A percentile compares a stretch with the other conserved stretches of the same genome.
Conservation (phyloP, 1,140 invertebrate species). For the Drosophila bifasciata region DNA sequence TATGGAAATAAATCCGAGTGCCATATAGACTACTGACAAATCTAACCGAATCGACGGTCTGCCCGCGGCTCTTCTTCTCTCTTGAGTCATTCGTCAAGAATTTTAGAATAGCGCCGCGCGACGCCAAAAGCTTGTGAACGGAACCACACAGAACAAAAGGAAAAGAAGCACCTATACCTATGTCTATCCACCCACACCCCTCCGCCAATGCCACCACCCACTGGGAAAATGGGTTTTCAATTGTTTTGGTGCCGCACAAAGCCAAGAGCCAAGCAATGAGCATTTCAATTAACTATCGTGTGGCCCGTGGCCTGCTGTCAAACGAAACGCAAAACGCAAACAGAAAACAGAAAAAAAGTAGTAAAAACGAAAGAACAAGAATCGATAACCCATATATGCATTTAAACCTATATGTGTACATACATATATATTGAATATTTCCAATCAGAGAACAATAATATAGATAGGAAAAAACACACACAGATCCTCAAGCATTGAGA, state of each 20-base stretch:
- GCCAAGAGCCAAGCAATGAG: conserved; percentile 37
- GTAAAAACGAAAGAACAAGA: conserved; percentile 1
- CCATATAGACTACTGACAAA: conserved; percentile 15
- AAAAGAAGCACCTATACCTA: conserved; percentile 20
- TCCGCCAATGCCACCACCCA: conserved; percentile 17
- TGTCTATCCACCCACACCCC: neutral
- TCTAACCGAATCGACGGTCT: conserved; percentile 54
- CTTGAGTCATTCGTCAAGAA: conserved; percentile 68
- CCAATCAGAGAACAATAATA: conserved; percentile 14
- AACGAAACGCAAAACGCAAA: conserved; percentile 26
- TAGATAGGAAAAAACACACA: no score
- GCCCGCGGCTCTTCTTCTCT: conserved; percentile 10
- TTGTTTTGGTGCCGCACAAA: conserved; percentile 54
- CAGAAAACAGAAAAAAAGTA: neutral
- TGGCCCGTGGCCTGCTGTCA: conserved; percentile 20
- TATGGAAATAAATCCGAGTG: conserved; percentile 22
- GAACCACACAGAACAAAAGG: conserved; percentile 4
- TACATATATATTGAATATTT: neutral
- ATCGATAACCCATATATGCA: conserved; percentile 29
- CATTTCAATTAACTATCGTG: conserved; percentile 74
- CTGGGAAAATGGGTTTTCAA: conserved; percentile 73
- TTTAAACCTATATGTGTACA: no score
- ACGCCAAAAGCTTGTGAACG: conserved; percentile 55
- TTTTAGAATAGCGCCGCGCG: conserved; percentile 51
- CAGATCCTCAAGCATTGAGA: neutral